These are phyloP conservation scores for Candidula unifasciata DNA, from an alignment of 2,888 invertebrate genomes.

Conservation along the genomic window DNA sequence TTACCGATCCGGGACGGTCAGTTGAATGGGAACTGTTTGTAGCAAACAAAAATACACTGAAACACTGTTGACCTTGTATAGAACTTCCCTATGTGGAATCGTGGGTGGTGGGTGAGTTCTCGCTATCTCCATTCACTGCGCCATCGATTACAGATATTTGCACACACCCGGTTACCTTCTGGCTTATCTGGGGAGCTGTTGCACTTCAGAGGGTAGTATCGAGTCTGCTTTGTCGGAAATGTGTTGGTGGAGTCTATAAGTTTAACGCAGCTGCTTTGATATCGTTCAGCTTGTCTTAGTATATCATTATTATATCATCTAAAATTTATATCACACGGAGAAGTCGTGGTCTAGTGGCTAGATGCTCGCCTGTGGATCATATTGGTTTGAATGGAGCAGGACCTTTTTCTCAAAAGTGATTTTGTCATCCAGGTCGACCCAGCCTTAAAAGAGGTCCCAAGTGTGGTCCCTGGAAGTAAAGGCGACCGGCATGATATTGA, in stretches of 20 bases:
- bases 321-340: too few species aligned
- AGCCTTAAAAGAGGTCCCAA: too few species aligned
- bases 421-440: too few species aligned
- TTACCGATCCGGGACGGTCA: conserved; percentile 23
- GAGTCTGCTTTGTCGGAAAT: neutral
- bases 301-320: too few species aligned
- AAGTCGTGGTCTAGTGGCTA: too few species aligned
- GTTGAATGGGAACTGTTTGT: conserved; percentile 37
- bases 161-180: conserved; percentile 8
- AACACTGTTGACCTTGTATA: conserved; percentile 15
- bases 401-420: too few species aligned
- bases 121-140: neutral
- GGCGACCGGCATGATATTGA: too few species aligned
- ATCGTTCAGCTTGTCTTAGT: too few species aligned
- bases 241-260: neutral
- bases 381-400: too few species aligned
- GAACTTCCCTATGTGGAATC: neutral
- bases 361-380: too few species aligned
- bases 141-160: conserved; percentile 35
- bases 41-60: conserved; percentile 36
- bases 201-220: neutral
- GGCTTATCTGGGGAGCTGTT: neutral
- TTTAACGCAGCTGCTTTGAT: neutral
- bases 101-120: conserved; percentile 9
- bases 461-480: too few species aligned